These are phyloP conservation scores for Lates calcarifer DNA, from an alignment of 2,113 vertebrate genomes.

Conservation along the genomic window DNA sequence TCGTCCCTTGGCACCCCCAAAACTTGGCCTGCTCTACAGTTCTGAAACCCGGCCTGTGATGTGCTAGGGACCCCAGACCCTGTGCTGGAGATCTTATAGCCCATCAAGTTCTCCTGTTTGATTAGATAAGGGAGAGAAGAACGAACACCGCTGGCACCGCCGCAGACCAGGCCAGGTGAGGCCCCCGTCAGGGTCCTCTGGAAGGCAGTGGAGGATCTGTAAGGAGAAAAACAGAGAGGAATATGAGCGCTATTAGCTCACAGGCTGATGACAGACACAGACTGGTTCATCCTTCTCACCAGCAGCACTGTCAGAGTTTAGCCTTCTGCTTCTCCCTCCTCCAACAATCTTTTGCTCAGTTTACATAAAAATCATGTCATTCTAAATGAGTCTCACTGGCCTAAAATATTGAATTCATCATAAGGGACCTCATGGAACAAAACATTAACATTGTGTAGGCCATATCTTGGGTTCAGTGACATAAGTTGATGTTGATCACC, in stretches of 20 bases:
- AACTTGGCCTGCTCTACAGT: conserved; percentile 66
- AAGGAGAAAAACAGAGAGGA: conserved; percentile 65
- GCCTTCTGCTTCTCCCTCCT: conserved; percentile 5
- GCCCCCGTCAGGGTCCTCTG: conserved; percentile 74
- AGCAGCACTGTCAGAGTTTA: conserved; percentile 35
- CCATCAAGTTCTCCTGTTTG: conserved; percentile 91
- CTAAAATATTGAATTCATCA: conserved; percentile 5
- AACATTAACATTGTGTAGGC: neutral
- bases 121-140: conserved; percentile 84
- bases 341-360: conserved; percentile 9
- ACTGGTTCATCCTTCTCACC: conserved; percentile 67
- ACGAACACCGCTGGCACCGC: conserved; percentile 43
- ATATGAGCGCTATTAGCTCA: conserved; percentile 70
- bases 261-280: conserved; percentile 74
- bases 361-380: conserved; percentile 23
- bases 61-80: conserved; percentile 69
- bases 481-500: conserved; percentile 1
- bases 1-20: conserved; percentile 69
- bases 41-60: conserved; percentile 78
- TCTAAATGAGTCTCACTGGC: conserved; percentile 7
- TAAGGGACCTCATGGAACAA: neutral
- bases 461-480: conserved; percentile 1
- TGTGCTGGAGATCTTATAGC: conserved; percentile 83
- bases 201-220: conserved; percentile 75
- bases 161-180: conserved; percentile 79